Evolutionary conservation across 2,797 vertebrate species (phyloP).

Genomic region (Tragelaphus oryx): DNA sequence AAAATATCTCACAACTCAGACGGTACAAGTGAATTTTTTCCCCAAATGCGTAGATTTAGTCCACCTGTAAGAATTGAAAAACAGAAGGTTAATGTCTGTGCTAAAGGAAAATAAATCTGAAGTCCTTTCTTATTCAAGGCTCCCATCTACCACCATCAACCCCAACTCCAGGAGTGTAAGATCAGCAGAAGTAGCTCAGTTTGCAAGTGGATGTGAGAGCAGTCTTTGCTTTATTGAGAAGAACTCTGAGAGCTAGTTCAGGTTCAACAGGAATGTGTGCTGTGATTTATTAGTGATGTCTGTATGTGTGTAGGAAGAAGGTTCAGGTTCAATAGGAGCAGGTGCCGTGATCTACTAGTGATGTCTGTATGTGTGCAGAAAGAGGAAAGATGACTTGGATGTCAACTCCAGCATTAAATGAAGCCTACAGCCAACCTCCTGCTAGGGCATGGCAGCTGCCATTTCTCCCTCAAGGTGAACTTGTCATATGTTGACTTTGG

Average conservation of each 20-base stretch:
- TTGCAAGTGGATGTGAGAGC: background rate
- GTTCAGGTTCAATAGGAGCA: background rate
- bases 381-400: background rate
- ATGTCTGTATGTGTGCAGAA: background rate
- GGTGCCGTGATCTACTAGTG: background rate
- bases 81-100: background rate
- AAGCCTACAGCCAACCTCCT: background rate
- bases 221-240: background rate
- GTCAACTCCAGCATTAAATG: background rate
- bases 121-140: background rate
- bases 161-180: background rate
- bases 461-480: background rate
- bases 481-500: background rate
- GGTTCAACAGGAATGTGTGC: background rate
- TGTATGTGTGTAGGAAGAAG: background rate
- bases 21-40: background rate
- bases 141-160: background rate
- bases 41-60: background rate
- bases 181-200: background rate
- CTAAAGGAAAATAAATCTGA: background rate
- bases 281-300: background rate
- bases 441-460: background rate
- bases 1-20: slow-evolving; percentile 6
- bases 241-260: background rate
- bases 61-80: slow-evolving; percentile 13